Base-by-base conservation (phyloP, 2,888 invertebrate genomes). In the Oscheius sp. region DNA sequence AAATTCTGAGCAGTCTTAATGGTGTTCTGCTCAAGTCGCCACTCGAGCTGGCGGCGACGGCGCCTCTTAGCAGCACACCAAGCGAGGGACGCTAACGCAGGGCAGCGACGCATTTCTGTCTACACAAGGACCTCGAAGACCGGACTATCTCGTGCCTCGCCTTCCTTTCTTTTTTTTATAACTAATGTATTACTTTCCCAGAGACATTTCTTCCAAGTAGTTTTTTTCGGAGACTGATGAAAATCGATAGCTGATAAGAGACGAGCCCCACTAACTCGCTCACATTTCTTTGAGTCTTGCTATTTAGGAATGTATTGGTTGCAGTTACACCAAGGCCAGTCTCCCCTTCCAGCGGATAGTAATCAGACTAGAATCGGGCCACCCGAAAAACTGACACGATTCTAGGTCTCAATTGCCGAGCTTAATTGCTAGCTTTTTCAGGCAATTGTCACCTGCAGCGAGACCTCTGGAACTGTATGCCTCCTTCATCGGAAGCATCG, bases 401-500 rank as follows among this genome's bases (percentile, higher is more conserved):
- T 33, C 32, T 58, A 33, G 35, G 58, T 58, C 42, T 7, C 0
- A 21, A 35, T 62, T n/a, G 21, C 29, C 35, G 47, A 10, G 47
- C 33, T 35, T 10, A 62, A 37, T 62, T 9, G 32, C 9, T 13
- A 29, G 13, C 29, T 11, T 7, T 13, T 68, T 55, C 42, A 68
- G 68, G n/a, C 33, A 33, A 13, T 29, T 68, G 21, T n/a, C 53
- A 11, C 33, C 68, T 1, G 68, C 13, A 21, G 13, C 59, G 9
- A 35, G 60, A 35, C 74, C 74, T 29, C 59, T 74, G 2, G 48
- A 37, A 5, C 9, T 74, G 11, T 66, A 48, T 21, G n/a, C 37
- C 29, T 21, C 68, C 3, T 48, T 35, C 37, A 55, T 74, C n/a
- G 47, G 29, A 21, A 37, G 57, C 10, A 21, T 74, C 37, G 74